phyloP scores from a whole-genome alignment of 2,888 invertebrate species.

The Drosophila merina region DNA sequence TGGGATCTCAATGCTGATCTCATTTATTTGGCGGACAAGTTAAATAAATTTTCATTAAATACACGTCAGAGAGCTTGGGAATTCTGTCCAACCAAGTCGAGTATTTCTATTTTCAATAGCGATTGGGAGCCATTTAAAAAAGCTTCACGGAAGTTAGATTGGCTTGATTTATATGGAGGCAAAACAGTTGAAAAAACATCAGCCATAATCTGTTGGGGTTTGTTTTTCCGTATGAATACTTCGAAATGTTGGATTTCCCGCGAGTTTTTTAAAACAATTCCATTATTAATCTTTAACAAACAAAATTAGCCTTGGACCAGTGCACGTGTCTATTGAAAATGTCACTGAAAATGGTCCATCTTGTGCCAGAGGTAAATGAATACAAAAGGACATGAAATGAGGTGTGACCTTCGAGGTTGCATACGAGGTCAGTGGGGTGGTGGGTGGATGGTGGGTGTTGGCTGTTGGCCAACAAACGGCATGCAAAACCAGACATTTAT shows the following conservation, averaged over 20 bases:
- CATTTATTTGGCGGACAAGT: constrained; percentile 19
- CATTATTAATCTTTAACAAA: constrained; percentile 9
- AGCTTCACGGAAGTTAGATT: not conserved
- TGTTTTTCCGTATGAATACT: not conserved
- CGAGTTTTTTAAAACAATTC: not conserved
- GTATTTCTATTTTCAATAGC: not conserved
- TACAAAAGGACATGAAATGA: constrained; percentile 9
- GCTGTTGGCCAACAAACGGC: constrained; percentile 55
- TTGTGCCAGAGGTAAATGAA: constrained; percentile 16
- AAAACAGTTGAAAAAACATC: constrained; percentile 2
- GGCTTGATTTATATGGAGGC: not conserved
- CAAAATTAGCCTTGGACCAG: constrained; percentile 11
- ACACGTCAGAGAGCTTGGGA: constrained; percentile 8
- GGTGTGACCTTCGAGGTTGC: constrained; percentile 22
- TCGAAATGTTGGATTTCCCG: not conserved
- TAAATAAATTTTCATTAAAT: constrained; percentile 10
- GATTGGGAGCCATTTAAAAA: constrained; percentile 1
- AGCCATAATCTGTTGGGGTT: not conserved
- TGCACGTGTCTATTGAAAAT: constrained; percentile 30
- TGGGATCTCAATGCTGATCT: constrained; percentile 9
- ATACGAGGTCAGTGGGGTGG: constrained; percentile 19
- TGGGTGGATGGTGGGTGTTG: not conserved
- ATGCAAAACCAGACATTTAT: constrained; percentile 63
- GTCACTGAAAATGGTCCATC: constrained; percentile 15
- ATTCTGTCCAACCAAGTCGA: constrained; percentile 1